Conservation (phyloP, 2,888 invertebrate genomes). For the Apoderus coryli region DNA sequence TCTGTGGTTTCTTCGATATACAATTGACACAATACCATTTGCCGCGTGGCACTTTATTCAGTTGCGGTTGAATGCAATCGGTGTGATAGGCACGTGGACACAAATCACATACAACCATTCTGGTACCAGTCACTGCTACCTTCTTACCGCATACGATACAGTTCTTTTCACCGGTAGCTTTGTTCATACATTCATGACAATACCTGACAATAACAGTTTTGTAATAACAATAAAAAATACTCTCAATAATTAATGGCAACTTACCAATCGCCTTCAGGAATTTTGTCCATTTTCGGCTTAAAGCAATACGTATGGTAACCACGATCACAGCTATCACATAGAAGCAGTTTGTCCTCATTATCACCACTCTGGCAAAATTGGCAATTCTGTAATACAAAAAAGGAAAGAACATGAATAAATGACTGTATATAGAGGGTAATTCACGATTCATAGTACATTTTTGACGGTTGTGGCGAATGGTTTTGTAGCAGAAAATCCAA, state of each 20-base stretch:
- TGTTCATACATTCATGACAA: slow-evolving; percentile 89
- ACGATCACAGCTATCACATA: slow-evolving; percentile 96
- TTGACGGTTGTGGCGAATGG: too few relatives aligned
- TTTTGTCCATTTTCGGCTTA: slow-evolving; percentile 89
- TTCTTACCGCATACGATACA: slow-evolving; percentile 87
- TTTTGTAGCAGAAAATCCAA: too few relatives aligned
- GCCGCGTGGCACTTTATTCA: slow-evolving; percentile 50
- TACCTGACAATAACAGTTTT: slow-evolving; percentile 68
- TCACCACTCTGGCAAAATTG: slow-evolving; percentile 95
- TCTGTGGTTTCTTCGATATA: slow-evolving; percentile 64
- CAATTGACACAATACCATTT: slow-evolving; percentile 68
- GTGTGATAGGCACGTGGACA: slow-evolving; percentile 88
- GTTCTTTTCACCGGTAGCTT: slow-evolving; percentile 81
- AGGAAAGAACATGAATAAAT: too few relatives aligned
- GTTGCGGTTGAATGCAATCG: slow-evolving; percentile 82
- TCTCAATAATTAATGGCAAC: slow-evolving; percentile 22
- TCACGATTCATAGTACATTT: too few relatives aligned
- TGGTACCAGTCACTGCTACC: slow-evolving; percentile 34
- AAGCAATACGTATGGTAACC: slow-evolving; percentile 99
- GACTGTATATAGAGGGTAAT: too few relatives aligned
- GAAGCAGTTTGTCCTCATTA: slow-evolving; percentile 84
- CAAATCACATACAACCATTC: slow-evolving; percentile 73
- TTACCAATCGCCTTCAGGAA: slow-evolving; percentile 96
- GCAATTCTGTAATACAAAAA: slow-evolving; percentile 60
- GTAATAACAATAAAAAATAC: slow-evolving; percentile 4